Conservation (phyloP, 2,888 invertebrate genomes). For the Dexiosoma caninum region DNA sequence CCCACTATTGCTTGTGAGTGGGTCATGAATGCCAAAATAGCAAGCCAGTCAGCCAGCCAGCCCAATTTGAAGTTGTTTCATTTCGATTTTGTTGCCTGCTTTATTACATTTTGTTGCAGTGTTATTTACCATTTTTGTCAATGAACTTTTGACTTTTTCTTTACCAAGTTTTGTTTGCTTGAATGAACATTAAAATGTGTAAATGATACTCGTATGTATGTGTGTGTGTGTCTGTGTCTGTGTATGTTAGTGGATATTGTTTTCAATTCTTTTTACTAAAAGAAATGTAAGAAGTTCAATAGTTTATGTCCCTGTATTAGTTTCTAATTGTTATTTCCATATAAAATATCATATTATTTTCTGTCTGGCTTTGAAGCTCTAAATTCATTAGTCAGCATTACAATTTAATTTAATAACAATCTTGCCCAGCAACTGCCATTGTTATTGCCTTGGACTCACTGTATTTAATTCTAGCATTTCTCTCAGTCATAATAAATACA, state of each 20-base stretch:
- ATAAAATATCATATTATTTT: neutral
- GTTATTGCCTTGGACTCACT: constrained; percentile 19
- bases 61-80: constrained; percentile 1
- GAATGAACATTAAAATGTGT: constrained; percentile 1
- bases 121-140: constrained; percentile 59
- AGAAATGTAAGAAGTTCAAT: constrained; percentile 5
- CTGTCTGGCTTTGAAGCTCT: neutral
- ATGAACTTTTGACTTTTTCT: constrained; percentile 57
- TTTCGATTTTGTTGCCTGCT: neutral
- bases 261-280: neutral
- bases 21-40: constrained; percentile 47
- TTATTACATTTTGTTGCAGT: constrained; percentile 16
- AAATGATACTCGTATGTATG: constrained; percentile 30
- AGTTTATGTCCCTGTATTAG: neutral
- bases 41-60: constrained; percentile 9
- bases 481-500: constrained; percentile 30
- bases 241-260: too few species aligned
- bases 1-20: constrained; percentile 20
- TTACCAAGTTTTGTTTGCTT: constrained; percentile 9
- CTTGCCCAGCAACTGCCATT: neutral
- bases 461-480: neutral
- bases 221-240: too few species aligned
- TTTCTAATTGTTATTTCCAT: neutral
- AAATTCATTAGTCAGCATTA: constrained; percentile 37
- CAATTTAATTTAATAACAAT: constrained; percentile 39